Evolutionary conservation across 2,797 vertebrate species (phyloP).

Genomic region (Hapalemur alaotrensis): DNA sequence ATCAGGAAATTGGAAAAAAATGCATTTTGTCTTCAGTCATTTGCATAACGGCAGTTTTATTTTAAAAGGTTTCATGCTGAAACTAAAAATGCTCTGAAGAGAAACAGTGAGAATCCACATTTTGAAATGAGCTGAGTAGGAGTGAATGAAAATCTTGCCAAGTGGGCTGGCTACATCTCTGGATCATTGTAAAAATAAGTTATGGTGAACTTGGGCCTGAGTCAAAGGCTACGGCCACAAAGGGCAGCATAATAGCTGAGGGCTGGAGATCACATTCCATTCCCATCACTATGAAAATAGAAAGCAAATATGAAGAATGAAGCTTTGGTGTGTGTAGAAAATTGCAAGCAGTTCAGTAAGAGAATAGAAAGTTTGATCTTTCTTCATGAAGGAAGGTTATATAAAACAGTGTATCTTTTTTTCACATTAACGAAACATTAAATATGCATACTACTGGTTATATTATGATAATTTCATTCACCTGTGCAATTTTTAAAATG

Average conservation of each 20-base stretch:
- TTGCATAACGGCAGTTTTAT: constrained; percentile 1
- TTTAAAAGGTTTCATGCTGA: neutral
- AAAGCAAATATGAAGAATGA: constrained; percentile 74
- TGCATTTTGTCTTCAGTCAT: neutral
- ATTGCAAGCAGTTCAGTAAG: constrained; percentile 4
- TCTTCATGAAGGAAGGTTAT: neutral
- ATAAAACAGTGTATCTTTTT: neutral
- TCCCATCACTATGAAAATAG: constrained; percentile 77
- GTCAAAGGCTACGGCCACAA: constrained; percentile 64
- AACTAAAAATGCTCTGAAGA: neutral
- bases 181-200: constrained; percentile 65
- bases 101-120: neutral
- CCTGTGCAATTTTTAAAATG: neutral
- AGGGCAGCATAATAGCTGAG: constrained; percentile 36
- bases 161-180: constrained; percentile 40
- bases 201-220: constrained; percentile 49
- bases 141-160: constrained; percentile 36
- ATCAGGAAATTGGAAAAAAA: neutral
- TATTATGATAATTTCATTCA: neutral
- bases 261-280: constrained; percentile 68
- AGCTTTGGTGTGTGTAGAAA: constrained; percentile 41
- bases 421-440: neutral
- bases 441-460: neutral
- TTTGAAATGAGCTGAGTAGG: constrained; percentile 23
- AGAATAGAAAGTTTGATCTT: neutral